Evolutionary conservation across 2,797 vertebrate genomes (phyloP).

Genomic region (Acanthurus tractus): DNA sequence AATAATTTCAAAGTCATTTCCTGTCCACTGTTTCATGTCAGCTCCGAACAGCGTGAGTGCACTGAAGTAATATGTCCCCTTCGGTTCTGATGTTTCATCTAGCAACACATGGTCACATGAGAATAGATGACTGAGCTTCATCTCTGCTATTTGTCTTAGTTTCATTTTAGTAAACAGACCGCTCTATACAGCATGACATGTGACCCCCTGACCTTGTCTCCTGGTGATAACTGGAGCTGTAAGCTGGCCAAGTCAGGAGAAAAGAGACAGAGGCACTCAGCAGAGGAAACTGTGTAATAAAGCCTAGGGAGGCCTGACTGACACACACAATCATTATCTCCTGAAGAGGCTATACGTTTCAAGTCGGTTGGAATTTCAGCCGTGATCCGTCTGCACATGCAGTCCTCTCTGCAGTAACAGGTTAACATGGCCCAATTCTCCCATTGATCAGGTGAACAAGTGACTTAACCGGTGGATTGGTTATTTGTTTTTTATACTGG

Average conservation of each 20-base stretch:
- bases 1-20: no score
- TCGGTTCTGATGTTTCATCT: no score
- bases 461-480: constrained; percentile 18
- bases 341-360: constrained; percentile 65
- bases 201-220: constrained; percentile 63
- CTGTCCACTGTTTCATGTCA: no score
- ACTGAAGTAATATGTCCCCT: no score
- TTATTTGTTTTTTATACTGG: constrained; percentile 39
- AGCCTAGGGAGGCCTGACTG: constrained; percentile 39
- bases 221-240: constrained; percentile 58
- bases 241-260: constrained; percentile 40
- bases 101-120: constrained; percentile 5
- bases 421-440: constrained; percentile 36
- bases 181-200: constrained; percentile 47
- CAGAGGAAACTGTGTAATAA: constrained; percentile 53
- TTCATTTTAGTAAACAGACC: constrained; percentile 61
- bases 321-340: constrained; percentile 64
- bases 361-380: constrained; percentile 71
- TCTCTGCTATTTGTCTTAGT: constrained; percentile 21
- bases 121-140: background rate
- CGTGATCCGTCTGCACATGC: constrained; percentile 50
- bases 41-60: no score
- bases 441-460: constrained; percentile 47
- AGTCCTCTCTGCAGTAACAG: constrained; percentile 29
- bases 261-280: constrained; percentile 36